Base-by-base conservation (phyloP, 2,797 vertebrate genomes). In the Aratinga solstitialis region DNA sequence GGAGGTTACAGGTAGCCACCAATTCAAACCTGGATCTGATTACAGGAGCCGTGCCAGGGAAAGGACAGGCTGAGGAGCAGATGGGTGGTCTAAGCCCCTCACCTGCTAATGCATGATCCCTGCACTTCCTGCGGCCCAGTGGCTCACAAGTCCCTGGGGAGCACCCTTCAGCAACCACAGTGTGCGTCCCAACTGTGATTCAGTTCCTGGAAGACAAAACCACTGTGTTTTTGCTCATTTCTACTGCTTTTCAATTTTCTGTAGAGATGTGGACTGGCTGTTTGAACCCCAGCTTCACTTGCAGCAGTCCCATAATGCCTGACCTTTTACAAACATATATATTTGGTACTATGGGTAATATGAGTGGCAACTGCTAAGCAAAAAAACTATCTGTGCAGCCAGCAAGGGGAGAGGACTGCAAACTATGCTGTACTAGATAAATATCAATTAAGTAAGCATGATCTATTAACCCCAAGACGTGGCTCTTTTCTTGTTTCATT, bases 381-480 rank as follows among this genome's bases (percentile, higher is more conserved):
- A 94, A 94, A 78, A 83, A 94, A 92, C 89, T 84, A 71, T 67
- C 54, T 69, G 53, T 63, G 66, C 78, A 89, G 87, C 86, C 68
- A 80, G 73, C n/a, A 81, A 72, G 11, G 26, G 66, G 78, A 95
- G 29, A 45, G 42, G 27, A 72, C 13, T 43, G 36, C 50, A 85
- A 94, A 75, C 36, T 27, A 26, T 14, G n/a, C 58, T 59, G 26
- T 40, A 90, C 61, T 69, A 87, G 51, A 81, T 85, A 92, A 96
- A 69, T 65, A 94, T 27, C 74, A 96, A 93, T 93, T 88, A 94
- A 84, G 22, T 3, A 32, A 90, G n/a, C 30, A 40, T 38, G 74
- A 95, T 90, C 77, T 72, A 87, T 95, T 94, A 95, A 94, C 89
- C 84, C 47, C 22, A 62, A 59, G 80, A 89, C 56, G 53, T 80